Conservation (phyloP, 2,113 vertebrate species). For the Chaetodon trifascialis region DNA sequence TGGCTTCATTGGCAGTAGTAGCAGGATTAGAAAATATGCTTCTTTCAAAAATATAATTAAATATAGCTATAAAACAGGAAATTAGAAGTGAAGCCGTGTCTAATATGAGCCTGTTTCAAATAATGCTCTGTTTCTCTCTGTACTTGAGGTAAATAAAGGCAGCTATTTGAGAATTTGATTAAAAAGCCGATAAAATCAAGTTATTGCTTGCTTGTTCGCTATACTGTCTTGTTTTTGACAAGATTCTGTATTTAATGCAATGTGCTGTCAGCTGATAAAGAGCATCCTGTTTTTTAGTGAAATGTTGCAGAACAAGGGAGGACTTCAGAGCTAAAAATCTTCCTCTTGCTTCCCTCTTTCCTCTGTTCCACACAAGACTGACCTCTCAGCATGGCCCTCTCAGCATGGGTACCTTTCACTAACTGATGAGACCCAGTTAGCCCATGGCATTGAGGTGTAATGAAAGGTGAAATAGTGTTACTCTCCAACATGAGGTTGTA, state of each 20-base stretch:
- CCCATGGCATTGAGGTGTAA: conserved; percentile 71
- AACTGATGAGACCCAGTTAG: conserved; percentile 75
- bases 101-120: neutral
- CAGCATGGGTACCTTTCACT: conserved; percentile 63
- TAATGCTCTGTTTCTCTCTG: neutral
- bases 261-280: neutral
- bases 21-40: neutral
- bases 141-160: too few species aligned
- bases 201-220: neutral
- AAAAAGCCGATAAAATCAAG: too few species aligned
- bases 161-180: too few species aligned
- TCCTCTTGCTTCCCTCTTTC: conserved; percentile 15
- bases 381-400: conserved; percentile 40
- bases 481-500: conserved; percentile 72
- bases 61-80: neutral
- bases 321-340: conserved; percentile 15
- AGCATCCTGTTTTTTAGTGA: neutral
- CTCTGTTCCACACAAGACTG: conserved; percentile 40
- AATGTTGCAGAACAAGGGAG: neutral
- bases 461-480: conserved; percentile 80
- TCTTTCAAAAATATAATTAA: neutral
- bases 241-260: neutral
- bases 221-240: neutral
- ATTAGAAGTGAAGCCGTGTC: neutral
- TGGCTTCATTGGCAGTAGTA: neutral